Evolutionary conservation across 2,888 invertebrate genomes (phyloP).

Genomic region (Hemicrepidius hirtus): DNA sequence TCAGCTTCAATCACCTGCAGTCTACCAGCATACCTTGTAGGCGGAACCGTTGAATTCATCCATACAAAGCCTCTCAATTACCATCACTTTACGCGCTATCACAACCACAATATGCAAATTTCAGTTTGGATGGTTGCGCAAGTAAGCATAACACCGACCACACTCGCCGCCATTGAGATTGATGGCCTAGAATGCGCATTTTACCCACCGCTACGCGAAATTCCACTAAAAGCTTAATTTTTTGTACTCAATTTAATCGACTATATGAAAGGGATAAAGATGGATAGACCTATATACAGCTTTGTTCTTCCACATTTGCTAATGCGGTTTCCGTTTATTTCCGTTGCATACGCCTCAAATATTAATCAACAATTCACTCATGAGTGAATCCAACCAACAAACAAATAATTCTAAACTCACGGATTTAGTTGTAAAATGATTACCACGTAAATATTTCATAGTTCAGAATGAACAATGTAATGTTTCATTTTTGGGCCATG

Average conservation of each 20-base stretch:
- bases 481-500: no score
- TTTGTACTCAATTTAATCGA: constrained; percentile 30
- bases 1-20: constrained; percentile 40
- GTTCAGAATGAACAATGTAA: no score
- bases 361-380: constrained; percentile 25
- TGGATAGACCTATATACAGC: background rate
- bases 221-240: constrained; percentile 38
- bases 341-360: background rate
- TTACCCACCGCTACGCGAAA: constrained; percentile 29
- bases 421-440: no score
- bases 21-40: constrained; percentile 32
- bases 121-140: constrained; percentile 43
- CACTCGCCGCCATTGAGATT: constrained; percentile 37
- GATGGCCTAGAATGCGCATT: constrained; percentile 35
- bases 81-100: constrained; percentile 51
- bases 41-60: constrained; percentile 36
- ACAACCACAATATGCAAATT: constrained; percentile 55
- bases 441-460: no score
- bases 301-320: constrained; percentile 14
- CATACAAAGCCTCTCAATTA: constrained; percentile 51
- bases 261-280: constrained; percentile 28
- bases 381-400: background rate
- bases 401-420: no score
- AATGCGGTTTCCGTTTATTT: constrained; percentile 20
- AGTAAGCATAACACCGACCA: constrained; percentile 42